These are phyloP conservation scores for Sterrhoptilus dennistouni DNA, from an alignment of 2,113 vertebrate genomes.

Conservation along the genomic window DNA sequence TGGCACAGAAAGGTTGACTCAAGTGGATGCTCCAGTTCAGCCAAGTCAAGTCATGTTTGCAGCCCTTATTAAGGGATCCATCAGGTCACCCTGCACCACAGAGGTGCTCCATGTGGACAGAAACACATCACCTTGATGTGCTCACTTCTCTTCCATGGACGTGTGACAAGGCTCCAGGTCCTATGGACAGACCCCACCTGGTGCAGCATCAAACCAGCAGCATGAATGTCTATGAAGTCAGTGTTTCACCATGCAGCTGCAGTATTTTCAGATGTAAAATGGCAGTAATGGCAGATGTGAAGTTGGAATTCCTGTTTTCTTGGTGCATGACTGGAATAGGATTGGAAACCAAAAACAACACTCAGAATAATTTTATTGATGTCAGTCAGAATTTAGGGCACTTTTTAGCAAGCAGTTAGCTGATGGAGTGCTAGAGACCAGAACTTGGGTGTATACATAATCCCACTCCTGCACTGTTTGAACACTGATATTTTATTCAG, in stretches of 20 bases:
- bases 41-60: not conserved
- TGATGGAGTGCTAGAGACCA: not conserved
- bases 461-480: not conserved
- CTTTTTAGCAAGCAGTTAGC: not conserved
- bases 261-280: too few species aligned
- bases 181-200: accelerated
- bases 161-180: not conserved
- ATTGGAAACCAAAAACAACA: not conserved
- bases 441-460: not conserved
- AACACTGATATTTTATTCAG: not conserved
- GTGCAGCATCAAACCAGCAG: not conserved
- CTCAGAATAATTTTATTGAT: not conserved
- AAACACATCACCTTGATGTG: not conserved
- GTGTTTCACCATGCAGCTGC: not conserved
- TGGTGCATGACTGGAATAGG: accelerated
- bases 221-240: not conserved
- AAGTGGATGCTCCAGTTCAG: accelerated
- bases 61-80: accelerated
- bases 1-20: not conserved
- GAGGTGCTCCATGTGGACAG: not conserved
- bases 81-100: not conserved
- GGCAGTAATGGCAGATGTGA: not conserved
- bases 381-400: not conserved
- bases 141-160: not conserved
- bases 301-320: not conserved